Evolutionary conservation across 2,113 vertebrate species (phyloP).

Genomic region (Globicephala melas): DNA sequence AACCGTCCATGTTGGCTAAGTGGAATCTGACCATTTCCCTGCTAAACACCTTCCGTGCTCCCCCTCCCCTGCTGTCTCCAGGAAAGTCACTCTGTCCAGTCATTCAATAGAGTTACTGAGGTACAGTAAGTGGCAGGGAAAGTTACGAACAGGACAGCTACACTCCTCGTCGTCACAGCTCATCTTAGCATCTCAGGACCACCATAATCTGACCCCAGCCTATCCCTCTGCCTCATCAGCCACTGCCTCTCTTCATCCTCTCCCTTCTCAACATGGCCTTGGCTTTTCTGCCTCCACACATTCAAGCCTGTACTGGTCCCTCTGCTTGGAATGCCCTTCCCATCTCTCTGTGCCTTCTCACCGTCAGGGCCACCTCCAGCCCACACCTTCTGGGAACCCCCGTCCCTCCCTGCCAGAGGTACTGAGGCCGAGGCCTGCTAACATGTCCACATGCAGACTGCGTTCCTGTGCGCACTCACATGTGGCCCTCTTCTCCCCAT

Average conservation of each 20-base stretch:
- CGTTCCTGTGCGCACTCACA: fast-evolving
- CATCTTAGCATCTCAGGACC: background rate
- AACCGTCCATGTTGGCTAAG: background rate
- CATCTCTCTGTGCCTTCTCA: background rate
- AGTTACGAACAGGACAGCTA: background rate
- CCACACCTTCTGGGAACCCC: background rate
- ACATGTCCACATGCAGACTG: background rate
- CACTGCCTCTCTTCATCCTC: background rate
- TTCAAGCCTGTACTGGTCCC: background rate
- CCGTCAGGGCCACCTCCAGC: background rate
- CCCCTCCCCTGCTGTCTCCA: background rate
- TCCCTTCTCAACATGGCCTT: background rate
- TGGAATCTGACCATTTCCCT: background rate
- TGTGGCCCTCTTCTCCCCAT: background rate
- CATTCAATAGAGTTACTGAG: background rate
- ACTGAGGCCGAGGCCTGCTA: background rate
- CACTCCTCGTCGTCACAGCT: background rate
- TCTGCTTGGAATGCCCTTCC: background rate
- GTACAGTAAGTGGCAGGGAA: background rate
- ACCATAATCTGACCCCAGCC: background rate
- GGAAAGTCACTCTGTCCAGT: background rate
- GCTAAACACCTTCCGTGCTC: background rate
- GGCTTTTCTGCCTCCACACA: background rate
- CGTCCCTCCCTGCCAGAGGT: background rate
- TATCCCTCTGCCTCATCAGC: background rate